These are phyloP conservation scores for Myotis lucifugus DNA, from an alignment of 2,113 vertebrate species.

Conservation along the genomic window DNA sequence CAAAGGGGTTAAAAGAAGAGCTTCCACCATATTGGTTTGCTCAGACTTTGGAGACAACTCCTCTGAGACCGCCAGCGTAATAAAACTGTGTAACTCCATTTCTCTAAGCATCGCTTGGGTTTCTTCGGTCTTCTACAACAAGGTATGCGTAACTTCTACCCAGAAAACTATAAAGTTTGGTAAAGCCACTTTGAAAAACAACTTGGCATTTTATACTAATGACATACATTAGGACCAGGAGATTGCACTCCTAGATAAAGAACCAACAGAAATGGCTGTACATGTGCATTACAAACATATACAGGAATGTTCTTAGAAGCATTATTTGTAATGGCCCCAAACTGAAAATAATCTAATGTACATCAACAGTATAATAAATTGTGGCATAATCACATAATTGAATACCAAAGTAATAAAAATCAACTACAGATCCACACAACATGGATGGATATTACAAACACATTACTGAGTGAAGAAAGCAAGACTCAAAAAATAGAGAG, in stretches of 20 bases:
- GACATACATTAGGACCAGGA: neutral
- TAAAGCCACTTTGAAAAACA: neutral
- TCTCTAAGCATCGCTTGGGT: no score
- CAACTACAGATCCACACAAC: neutral
- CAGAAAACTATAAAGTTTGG: neutral
- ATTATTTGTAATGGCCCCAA: neutral
- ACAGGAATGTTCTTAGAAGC: neutral
- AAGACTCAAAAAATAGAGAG: neutral
- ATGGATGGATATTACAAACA: neutral
- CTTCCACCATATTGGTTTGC: no score
- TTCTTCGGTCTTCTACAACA: no score
- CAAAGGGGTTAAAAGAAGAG: no score
- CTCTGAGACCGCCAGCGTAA: no score
- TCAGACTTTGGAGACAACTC: no score
- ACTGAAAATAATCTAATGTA: constrained; percentile 13
- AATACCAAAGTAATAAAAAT: constrained; percentile 33
- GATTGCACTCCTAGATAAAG: neutral
- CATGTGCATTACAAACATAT: neutral
- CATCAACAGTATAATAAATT: neutral
- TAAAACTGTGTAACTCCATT: no score
- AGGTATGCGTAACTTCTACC: neutral
- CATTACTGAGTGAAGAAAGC: neutral
- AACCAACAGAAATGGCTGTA: neutral
- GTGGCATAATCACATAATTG: neutral
- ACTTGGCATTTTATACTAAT: neutral